A percentile compares a stretch with the other conserved stretches of the same genome.
Conservation (phyloP, 2,888 invertebrate genomes). For the Dryomyza anilis region DNA sequence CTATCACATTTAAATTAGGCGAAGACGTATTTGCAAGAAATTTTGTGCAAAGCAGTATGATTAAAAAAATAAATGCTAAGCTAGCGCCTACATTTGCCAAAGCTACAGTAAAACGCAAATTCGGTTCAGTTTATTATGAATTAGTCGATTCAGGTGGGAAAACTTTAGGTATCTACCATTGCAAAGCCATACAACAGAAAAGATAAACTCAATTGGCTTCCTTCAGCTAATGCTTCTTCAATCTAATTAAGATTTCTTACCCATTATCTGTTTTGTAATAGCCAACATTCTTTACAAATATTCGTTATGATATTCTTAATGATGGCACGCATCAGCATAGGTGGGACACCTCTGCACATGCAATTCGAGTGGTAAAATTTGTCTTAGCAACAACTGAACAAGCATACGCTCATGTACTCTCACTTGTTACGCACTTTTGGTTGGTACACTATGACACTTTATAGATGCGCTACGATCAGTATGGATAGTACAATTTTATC, state of each 20-base stretch:
- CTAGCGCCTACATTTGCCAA: slow-evolving; percentile 7
- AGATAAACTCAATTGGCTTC: background rate
- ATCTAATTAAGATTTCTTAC: background rate
- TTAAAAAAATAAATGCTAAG: background rate
- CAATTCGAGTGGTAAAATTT: too few species aligned
- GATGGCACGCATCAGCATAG: too few species aligned
- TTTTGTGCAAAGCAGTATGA: too few species aligned
- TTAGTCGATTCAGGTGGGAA: slow-evolving; percentile 11
- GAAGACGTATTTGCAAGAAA: background rate
- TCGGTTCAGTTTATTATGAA: background rate
- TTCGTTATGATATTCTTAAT: too few species aligned
- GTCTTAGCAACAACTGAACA: too few species aligned
- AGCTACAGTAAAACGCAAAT: background rate
- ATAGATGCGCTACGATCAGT: too few species aligned
- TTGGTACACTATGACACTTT: too few species aligned
- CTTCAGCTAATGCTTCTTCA: background rate
- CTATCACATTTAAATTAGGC: background rate
- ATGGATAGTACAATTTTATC: too few species aligned
- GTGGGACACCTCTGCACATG: too few species aligned
- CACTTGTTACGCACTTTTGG: too few species aligned
- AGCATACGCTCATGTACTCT: too few species aligned
- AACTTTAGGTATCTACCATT: slow-evolving; percentile 15
- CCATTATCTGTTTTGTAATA: background rate
- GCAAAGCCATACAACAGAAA: slow-evolving; percentile 22
- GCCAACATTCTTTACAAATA: too few species aligned